Conservation (phyloP, 2,113 vertebrate genomes). For the Oryzias celebensis region DNA sequence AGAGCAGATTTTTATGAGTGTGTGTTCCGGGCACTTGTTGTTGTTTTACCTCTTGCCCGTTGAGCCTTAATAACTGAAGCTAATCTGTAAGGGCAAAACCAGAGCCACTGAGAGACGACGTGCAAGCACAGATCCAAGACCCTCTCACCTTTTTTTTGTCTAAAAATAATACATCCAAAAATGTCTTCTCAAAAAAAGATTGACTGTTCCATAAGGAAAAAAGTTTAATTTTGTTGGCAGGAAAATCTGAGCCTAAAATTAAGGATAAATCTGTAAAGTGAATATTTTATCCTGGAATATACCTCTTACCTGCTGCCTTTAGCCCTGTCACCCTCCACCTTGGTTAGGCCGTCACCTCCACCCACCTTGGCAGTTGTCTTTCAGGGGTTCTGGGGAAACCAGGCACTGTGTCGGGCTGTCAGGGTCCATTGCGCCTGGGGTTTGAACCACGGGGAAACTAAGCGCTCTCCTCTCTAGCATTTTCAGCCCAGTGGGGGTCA, state of each 20-base stretch:
- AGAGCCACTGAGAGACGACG: constrained; percentile 43
- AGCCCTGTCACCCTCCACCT: no score
- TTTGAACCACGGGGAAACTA: constrained; percentile 32
- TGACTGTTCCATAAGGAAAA: background rate
- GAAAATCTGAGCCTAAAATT: no score
- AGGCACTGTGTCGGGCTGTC: constrained; percentile 54
- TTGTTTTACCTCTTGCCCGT: constrained; percentile 75
- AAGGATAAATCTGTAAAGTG: no score
- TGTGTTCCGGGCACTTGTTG: constrained; percentile 70
- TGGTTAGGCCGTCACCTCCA: background rate
- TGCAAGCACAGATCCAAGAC: background rate
- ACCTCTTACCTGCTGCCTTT: background rate
- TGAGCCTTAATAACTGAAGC: constrained; percentile 77
- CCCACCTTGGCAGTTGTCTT: constrained; percentile 5
- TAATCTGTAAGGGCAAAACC: constrained; percentile 55
- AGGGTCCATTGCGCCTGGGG: constrained; percentile 38
- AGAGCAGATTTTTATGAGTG: constrained; percentile 58
- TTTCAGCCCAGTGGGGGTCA: constrained; percentile 22
- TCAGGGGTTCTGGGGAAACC: constrained; percentile 55
- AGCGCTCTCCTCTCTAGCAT: constrained; percentile 46
- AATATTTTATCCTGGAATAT: background rate
- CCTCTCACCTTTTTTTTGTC: background rate
- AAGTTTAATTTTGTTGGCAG: no score
- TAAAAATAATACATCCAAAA: background rate
- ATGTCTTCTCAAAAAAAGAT: background rate